These are phyloP conservation scores for Gnathonemus longibarbis DNA, from an alignment of 2,113 vertebrate species.

Conservation along the genomic window DNA sequence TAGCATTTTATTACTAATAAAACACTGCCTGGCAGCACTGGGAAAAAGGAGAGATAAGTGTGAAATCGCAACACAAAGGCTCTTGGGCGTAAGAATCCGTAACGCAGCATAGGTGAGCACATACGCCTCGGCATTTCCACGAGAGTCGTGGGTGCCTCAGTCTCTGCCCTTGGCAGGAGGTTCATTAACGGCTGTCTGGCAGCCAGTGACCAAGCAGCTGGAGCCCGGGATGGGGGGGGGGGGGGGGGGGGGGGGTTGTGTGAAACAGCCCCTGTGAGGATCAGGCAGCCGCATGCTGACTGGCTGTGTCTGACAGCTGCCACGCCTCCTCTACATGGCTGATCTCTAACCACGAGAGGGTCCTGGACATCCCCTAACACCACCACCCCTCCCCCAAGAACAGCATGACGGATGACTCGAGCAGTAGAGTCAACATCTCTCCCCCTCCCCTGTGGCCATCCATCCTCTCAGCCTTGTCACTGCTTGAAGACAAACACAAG, in stretches of 20 bases:
- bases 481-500: background rate
- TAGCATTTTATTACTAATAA: background rate
- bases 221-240: background rate
- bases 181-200: background rate
- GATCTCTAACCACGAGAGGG: background rate
- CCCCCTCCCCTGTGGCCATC: slow-evolving; percentile 16
- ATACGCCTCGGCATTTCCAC: background rate
- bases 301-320: slow-evolving; percentile 17
- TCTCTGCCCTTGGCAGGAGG: background rate
- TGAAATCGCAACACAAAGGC: background rate
- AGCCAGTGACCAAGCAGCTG: background rate
- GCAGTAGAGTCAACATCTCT: slow-evolving; percentile 5
- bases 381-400: background rate
- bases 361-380: background rate
- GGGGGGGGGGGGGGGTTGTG: background rate
- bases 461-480: slow-evolving; percentile 9
- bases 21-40: background rate
- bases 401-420: slow-evolving; percentile 1
- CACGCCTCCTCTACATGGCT: background rate
- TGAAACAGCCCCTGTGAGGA: background rate
- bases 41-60: background rate
- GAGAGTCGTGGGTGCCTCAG: background rate
- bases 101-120: background rate
- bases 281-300: slow-evolving; percentile 10
- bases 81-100: background rate